Base-by-base conservation (phyloP, 1,140 invertebrate species). In the Theocolax elegans region DNA sequence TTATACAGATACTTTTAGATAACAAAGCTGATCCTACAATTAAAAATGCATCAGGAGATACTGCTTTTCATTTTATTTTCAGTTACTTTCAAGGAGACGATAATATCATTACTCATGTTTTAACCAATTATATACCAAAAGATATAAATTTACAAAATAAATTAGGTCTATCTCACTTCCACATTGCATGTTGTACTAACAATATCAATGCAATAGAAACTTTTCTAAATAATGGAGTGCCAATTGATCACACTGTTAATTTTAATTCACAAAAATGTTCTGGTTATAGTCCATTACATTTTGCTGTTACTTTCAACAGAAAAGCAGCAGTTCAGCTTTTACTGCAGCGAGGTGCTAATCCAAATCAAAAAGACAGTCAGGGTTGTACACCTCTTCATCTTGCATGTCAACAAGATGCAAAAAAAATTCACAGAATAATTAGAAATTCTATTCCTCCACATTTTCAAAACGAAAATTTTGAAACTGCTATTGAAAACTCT, bases 201-300 rank as follows among this genome's bases (percentile, higher is more conserved):
- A 25, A 63, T 19, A 17, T 17, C 6, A 49, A 2, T 19, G 13
- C 27, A 13, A 19, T 63, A 1, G 27, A 63, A 35, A 13, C n/a
- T 17, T 63, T 63, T 35, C 8, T 63, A 15, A 1, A 31, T 3
- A 48, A 63, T 25, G 60, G 44, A 4, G 60, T 35, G 2, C 3
- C 42, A 1, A 67, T 67, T n/a, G 31, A 54, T 44, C 8, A 15
- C n/a, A 3, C 21, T 10, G 25, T 67, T 7, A 54, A 56, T 46
- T 67, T 56, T 21, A 40, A 67, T n/a, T 29, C 51, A 1, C n/a
- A 23, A 44, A 44, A 44, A 27, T 56, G 40, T 54, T 51, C 64
- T 29, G 64, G 64, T 10, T 67, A 31, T 46, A 67, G 51, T 2
- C 51, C 64, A 15, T 56, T 67, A 21, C 64, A 67, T 29, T 67